Conservation (phyloP, 1,140 invertebrate genomes). For the Micrasema minimum region DNA sequence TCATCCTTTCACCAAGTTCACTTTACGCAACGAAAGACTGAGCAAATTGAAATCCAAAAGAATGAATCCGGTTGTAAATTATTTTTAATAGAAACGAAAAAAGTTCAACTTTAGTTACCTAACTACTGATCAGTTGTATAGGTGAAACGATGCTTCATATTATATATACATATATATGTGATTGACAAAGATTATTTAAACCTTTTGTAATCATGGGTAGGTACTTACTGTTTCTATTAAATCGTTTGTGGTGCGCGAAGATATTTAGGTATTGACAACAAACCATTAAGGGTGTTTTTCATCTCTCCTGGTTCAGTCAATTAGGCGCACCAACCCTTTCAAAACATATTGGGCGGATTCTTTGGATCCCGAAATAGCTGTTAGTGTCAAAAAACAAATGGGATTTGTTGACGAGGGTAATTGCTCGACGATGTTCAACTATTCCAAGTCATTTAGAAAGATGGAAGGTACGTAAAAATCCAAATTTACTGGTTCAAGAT, state of each 20-base stretch:
- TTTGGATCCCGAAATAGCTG: constrained; percentile 36
- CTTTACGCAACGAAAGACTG: constrained; percentile 15
- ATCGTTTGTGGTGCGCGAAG: too few species aligned
- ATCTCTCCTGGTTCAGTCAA: constrained; percentile 12
- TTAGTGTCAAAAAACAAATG: constrained; percentile 39
- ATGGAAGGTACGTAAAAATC: constrained; percentile 34
- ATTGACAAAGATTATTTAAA: too few species aligned
- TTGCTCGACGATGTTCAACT: constrained; percentile 36
- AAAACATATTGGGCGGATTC: constrained; percentile 31
- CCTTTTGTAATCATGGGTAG: too few species aligned
- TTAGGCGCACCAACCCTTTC: constrained; percentile 31
- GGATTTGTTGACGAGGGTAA: constrained; percentile 41
- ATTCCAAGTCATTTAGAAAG: constrained; percentile 34
- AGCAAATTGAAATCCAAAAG: too few species aligned
- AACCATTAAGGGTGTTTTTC: constrained; percentile 22
- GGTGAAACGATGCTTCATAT: too few species aligned
- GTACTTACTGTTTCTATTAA: too few species aligned
- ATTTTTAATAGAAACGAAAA: too few species aligned
- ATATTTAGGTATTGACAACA: background rate
- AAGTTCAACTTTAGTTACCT: too few species aligned
- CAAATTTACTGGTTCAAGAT: constrained; percentile 26
- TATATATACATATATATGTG: too few species aligned
- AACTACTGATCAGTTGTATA: too few species aligned
- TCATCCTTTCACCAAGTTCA: constrained; percentile 19
- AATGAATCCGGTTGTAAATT: too few species aligned